phyloP scores from a whole-genome alignment of 2,797 vertebrate genomes.

The Remorina albescens region DNA sequence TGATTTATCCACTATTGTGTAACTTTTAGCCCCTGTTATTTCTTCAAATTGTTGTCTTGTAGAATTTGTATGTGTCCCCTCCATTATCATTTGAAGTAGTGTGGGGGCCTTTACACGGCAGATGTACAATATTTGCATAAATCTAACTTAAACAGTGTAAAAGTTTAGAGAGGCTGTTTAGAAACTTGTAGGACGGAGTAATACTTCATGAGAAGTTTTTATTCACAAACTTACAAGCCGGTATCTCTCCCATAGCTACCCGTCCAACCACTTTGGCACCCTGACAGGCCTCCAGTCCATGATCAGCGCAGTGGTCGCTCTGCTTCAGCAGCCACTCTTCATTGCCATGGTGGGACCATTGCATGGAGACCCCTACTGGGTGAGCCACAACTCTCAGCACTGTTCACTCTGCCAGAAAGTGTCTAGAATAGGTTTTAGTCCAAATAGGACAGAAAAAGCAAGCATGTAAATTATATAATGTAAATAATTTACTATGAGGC shows the following conservation, averaged over 20 bases:
- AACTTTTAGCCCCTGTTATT: neutral
- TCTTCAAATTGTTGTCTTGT: neutral
- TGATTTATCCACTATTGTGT: neutral
- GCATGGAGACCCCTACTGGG: slow-evolving; percentile 87
- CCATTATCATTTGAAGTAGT: neutral
- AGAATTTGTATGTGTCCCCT: no score
- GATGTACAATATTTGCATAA: neutral
- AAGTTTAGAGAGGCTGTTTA: neutral
- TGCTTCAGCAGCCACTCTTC: slow-evolving; percentile 93
- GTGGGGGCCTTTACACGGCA: neutral
- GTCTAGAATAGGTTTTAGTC: neutral
- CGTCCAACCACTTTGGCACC: slow-evolving; percentile 92
- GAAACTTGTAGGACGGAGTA: neutral
- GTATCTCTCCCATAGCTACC: slow-evolving; percentile 84
- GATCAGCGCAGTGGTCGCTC: slow-evolving; percentile 90
- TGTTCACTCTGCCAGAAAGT: neutral
- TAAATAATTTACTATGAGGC: neutral
- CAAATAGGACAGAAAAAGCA: neutral
- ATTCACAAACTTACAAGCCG: neutral
- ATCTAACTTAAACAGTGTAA: neutral
- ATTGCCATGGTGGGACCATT: slow-evolving; percentile 87
- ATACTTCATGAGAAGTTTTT: neutral
- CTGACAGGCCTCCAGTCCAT: slow-evolving; percentile 94
- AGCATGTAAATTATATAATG: neutral
- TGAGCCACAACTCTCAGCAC: slow-evolving; percentile 70